These are phyloP conservation scores for Agrotis segetum DNA, from an alignment of 2,888 invertebrate genomes.

Conservation along the genomic window DNA sequence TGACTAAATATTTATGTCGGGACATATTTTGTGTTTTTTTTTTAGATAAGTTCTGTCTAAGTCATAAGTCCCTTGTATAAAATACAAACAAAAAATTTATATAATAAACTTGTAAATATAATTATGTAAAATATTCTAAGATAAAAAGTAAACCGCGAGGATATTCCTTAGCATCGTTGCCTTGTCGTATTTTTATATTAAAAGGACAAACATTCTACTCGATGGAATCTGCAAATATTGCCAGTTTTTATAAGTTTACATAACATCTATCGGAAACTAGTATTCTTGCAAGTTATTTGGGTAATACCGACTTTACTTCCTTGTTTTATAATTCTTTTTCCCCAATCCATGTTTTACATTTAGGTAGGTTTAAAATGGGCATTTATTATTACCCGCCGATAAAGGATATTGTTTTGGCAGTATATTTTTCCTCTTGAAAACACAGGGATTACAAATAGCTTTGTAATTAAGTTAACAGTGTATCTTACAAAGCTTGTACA, in stretches of 20 bases:
- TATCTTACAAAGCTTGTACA: too few relatives aligned
- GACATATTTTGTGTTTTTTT: background rate
- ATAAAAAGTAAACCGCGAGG: conserved; percentile 45
- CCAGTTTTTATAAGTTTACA: conserved; percentile 12
- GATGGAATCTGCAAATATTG: conserved; percentile 26
- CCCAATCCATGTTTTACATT: too few relatives aligned
- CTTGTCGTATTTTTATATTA: conserved; percentile 50
- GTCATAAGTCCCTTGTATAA: too few relatives aligned
- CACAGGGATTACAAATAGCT: too few relatives aligned
- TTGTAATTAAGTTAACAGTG: too few relatives aligned
- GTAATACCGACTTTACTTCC: too few relatives aligned
- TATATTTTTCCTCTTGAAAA: too few relatives aligned
- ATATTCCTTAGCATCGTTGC: conserved; percentile 57
- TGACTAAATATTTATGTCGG: background rate
- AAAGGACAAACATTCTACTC: conserved; percentile 43
- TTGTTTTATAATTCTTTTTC: background rate
- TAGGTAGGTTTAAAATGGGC: too few relatives aligned
- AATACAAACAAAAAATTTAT: background rate
- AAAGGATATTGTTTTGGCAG: too few relatives aligned
- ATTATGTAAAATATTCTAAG: conserved; percentile 25
- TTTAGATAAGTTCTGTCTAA: too few relatives aligned
- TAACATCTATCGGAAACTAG: background rate
- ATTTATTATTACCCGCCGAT: too few relatives aligned
- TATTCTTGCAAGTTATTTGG: background rate
- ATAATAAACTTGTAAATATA: background rate